Percentiles rank a stretch among this genome's conserved stretches.
phyloP scores from a whole-genome alignment of 2,797 vertebrate species.

The Rhincodon typus region DNA sequence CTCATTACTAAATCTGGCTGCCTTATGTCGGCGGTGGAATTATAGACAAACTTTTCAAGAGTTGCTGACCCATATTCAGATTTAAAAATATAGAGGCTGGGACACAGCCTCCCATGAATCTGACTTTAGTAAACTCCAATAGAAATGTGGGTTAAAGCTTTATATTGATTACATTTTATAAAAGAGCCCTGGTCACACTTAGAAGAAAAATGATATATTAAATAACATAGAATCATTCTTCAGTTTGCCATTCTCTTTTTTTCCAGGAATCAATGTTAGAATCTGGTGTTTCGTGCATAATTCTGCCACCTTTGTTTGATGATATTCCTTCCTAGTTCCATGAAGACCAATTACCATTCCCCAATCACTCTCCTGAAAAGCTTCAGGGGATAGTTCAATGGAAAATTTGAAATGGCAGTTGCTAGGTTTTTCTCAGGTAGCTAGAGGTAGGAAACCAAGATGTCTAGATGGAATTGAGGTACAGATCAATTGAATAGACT shows the following conservation, averaged over 20 bases:
- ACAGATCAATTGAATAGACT: not conserved
- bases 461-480: not conserved
- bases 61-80: not conserved
- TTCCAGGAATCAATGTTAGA: not conserved
- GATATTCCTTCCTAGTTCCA: not conserved
- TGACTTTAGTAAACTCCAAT: not conserved
- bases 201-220: not conserved
- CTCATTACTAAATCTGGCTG: not conserved
- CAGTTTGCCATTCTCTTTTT: not conserved
- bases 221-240: not conserved
- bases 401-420: not conserved
- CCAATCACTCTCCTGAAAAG: not conserved
- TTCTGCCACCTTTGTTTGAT: not conserved
- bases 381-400: not conserved
- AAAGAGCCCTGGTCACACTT: not conserved
- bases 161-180: not conserved
- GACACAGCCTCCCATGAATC: not conserved
- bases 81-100: not conserved
- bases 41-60: not conserved
- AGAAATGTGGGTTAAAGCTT: not conserved
- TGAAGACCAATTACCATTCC: not conserved
- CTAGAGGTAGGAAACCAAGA: not conserved
- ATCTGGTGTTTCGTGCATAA: not conserved
- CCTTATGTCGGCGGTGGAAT: not conserved
- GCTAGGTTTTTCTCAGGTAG: not conserved